These are phyloP conservation scores for Rutpela maculata DNA, from an alignment of 2,888 invertebrate genomes.

Conservation along the genomic window DNA sequence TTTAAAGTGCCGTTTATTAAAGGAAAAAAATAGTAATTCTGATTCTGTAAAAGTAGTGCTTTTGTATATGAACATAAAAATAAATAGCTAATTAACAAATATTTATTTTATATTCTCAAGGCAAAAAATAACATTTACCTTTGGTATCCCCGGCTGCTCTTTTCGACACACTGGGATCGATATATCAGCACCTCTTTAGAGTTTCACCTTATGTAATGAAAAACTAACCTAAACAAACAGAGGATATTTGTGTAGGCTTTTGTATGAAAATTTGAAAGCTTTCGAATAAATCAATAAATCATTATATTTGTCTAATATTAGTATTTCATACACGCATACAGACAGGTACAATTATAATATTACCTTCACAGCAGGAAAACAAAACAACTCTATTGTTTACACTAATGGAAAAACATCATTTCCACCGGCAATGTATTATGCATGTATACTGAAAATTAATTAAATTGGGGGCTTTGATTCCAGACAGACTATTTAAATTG, in stretches of 20 bases:
- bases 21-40: too few relatives aligned
- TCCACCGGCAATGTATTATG: not conserved
- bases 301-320: slow-evolving; percentile 13
- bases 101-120: not conserved
- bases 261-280: slow-evolving; percentile 33
- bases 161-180: slow-evolving; percentile 8
- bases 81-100: too few relatives aligned
- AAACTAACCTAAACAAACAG: slow-evolving; percentile 26
- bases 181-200: slow-evolving; percentile 11
- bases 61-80: too few relatives aligned
- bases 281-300: slow-evolving; percentile 24
- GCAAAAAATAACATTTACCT: not conserved
- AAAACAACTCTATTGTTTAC: not conserved
- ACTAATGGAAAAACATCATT: not conserved
- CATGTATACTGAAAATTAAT: slow-evolving; percentile 1
- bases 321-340: slow-evolving; percentile 7
- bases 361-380: not conserved
- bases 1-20: too few relatives aligned
- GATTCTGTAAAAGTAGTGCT: too few relatives aligned
- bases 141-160: not conserved
- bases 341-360: not conserved
- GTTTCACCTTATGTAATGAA: slow-evolving; percentile 14
- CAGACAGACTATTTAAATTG: not conserved
- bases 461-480: not conserved
- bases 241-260: slow-evolving; percentile 21